Percentiles rank a stretch among this genome's conserved stretches.
phyloP scores from a whole-genome alignment of 2,113 vertebrate genomes.

The Rhynchomys soricoides region DNA sequence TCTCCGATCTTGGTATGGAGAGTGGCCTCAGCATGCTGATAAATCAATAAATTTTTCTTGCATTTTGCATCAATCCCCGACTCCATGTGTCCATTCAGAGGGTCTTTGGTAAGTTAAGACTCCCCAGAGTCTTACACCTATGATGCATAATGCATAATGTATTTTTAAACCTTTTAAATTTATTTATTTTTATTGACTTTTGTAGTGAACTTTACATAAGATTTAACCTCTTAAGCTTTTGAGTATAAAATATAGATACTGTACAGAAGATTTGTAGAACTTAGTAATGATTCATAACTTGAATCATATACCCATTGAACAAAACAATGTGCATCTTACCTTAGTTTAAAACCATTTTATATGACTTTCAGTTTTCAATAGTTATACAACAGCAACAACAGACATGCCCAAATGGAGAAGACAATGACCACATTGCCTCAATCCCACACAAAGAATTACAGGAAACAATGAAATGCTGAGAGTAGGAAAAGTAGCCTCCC shows the following conservation, averaged over 20 bases:
- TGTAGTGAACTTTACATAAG: background rate
- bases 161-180: background rate
- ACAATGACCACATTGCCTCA: background rate
- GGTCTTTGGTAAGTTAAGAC: too few species aligned
- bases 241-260: background rate
- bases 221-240: background rate
- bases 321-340: background rate
- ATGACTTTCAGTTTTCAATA: background rate
- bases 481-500: background rate
- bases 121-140: too few species aligned
- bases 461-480: background rate
- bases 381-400: background rate
- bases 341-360: background rate
- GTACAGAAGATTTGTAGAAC: background rate
- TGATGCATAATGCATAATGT: too few species aligned
- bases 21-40: too few species aligned
- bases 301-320: background rate
- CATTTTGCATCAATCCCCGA: too few species aligned
- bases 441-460: background rate
- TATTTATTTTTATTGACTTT: background rate
- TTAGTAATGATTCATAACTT: background rate
- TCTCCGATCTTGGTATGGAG: too few species aligned
- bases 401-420: background rate
- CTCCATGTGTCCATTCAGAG: too few species aligned
- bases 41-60: too few species aligned